Evolutionary conservation across 2,888 invertebrate genomes (phyloP), one percentile per base, ranked within the genome.

Genomic region (Euphydryas editha): DNA sequence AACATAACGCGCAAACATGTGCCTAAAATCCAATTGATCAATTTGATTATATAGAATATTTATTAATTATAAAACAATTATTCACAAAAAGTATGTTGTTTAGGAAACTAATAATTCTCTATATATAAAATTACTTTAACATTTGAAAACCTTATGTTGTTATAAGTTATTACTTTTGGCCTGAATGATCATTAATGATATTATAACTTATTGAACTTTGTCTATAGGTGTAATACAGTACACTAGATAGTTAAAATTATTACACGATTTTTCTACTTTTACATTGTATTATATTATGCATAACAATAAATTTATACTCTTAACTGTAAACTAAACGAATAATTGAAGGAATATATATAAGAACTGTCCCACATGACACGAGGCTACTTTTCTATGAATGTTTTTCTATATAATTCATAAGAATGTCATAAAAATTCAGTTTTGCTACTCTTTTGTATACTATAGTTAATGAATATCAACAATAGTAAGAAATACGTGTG

Each of bases 251-350:
- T 15, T 15, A n/a, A 44, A 21, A 51, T 62, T 57, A 39, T 24
- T 56, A 59, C 60, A 65, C 63, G 67, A 66, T 80, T 87, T 73
- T 86, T 87, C 81, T 86, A 90, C 83, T 84, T 87, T 84, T 87
- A 80, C 83, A 87, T 82, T 84, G 84, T 87, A 83, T 85, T 49
- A 49, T 7, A n/a, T n/a, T 47, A 56, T n/a, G 30, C 21, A 30
- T 47, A 57, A 57, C 20, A 46, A 24, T n/a, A n/a, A n/a, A n/a
- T 46, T 51, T 54, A 10, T 54, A 54, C 17, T 51, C 7, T 17
- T 30, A 17, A 54, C 20, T 21, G 24, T 49, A 24, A 24, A 7
- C 11, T 20, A 5, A 49, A 49, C 20, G 20, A 6, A 5, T 13
- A 24, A 18, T 10, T 1, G 6, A 13, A 24, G 21, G 13, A 7